Conservation (phyloP, 2,888 invertebrate species). For the Epicampocera succincta region DNA sequence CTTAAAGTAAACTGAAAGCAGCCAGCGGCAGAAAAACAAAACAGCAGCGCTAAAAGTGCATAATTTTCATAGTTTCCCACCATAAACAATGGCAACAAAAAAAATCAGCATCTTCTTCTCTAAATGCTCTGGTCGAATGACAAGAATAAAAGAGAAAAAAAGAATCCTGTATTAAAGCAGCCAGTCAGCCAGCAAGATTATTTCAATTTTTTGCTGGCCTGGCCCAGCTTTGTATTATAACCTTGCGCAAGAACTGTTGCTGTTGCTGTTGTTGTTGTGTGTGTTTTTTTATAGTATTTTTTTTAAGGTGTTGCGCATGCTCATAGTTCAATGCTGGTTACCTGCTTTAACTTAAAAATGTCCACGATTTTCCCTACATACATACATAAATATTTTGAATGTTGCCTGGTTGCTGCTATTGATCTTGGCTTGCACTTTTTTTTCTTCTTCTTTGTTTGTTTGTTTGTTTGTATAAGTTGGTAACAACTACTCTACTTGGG, state of each 20-base stretch:
- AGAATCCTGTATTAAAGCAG: conserved; percentile 1
- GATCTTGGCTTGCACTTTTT: conserved; percentile 55
- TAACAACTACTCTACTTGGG: conserved; percentile 39
- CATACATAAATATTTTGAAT: conserved; percentile 43
- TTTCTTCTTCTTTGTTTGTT: conserved; percentile 14
- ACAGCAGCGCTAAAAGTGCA: conserved; percentile 38
- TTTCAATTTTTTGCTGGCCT: conserved; percentile 20
- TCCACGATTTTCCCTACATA: conserved; percentile 53
- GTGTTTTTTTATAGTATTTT: neutral
- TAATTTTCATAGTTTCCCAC: conserved; percentile 67
- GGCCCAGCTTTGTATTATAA: conserved; percentile 47
- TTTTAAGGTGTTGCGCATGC: conserved; percentile 58
- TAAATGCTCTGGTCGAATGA: conserved; percentile 9
- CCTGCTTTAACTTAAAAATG: neutral
- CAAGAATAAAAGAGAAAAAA: conserved; percentile 15
- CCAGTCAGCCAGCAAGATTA: conserved; percentile 19
- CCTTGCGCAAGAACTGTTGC: conserved; percentile 56
- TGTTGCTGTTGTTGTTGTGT: neutral
- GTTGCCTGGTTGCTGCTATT: conserved; percentile 59
- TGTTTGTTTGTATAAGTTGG: conserved; percentile 6
- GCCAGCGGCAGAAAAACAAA: neutral
- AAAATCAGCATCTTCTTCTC: neutral
- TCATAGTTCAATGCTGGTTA: neutral
- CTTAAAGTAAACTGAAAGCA: conserved; percentile 3
- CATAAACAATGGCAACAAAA: conserved; percentile 55